Base-by-base conservation (phyloP, 2,888 invertebrate species). In the Trichopria drosophilae region DNA sequence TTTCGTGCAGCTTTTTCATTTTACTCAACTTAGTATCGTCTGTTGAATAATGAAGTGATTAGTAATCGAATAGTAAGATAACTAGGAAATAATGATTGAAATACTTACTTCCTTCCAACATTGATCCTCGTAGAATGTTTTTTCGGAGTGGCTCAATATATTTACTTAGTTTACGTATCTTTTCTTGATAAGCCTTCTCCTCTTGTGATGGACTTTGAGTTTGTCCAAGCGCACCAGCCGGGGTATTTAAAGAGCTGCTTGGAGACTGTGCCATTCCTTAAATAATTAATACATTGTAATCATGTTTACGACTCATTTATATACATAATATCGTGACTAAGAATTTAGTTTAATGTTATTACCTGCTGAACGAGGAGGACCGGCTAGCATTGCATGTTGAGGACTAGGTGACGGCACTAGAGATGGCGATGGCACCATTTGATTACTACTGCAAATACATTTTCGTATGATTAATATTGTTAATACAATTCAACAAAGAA, bases 1-100 rank as follows among this genome's bases (percentile, higher is more conserved):
- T 93, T 68, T 95, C 94, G 20, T 95, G 76, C 0, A 97, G 78
- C 64, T 93, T 94, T 76, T 93, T 95, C 93, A 97, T 93, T 77
- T 96, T 96, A 45, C 88, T 89, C 65, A 91, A 79, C 71, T 93
- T 93, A 68, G 93, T 93, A 45, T 89, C 86, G 74, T 94, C 94
- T 90, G 76, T 7, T 72, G 67, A 53, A 51, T 19, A 23, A 28
- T 18, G 24, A 44, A 43, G 18, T 28, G 18, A 35, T 6, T 15
- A 41, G 7, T 20, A 18, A 54, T 12, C 2, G 49, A 45, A 22
- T 9, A 34, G 39, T 29, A 20, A 36, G 31, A 40, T 35, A 23
- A 18, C 10, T 20, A 29, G 19, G 31, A 19, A 34, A 44, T 34
- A 37, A 2, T 35, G 7, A 26, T 40, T 22, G 12, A 36, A 18